Evolutionary conservation across 1,140 invertebrate genomes (phyloP).

Genomic region (Bursaphelenchus mucronatus): DNA sequence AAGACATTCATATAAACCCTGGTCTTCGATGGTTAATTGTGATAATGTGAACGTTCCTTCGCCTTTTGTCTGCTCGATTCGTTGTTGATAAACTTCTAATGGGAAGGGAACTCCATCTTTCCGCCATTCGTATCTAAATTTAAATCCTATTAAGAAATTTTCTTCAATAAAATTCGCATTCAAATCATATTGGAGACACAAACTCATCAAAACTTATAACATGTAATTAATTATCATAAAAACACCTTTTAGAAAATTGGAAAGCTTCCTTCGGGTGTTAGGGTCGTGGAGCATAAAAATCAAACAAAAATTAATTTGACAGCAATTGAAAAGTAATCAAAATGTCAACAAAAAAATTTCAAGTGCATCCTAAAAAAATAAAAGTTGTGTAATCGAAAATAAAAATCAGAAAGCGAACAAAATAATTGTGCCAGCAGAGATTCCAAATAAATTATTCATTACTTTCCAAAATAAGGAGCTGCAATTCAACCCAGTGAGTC

Average conservation of each 20-base stretch:
- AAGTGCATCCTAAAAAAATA: too few species aligned
- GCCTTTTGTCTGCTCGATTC: slow-evolving; percentile 85
- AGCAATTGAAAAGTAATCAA: too few species aligned
- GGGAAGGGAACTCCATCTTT: slow-evolving; percentile 88
- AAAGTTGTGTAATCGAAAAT: too few species aligned
- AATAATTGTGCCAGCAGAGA: too few species aligned
- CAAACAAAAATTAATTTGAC: too few species aligned
- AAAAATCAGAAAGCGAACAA: too few species aligned
- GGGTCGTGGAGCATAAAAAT: slow-evolving; percentile 19
- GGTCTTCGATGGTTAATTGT: slow-evolving; percentile 64
- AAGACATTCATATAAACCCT: slow-evolving; percentile 69
- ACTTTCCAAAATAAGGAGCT: too few species aligned
- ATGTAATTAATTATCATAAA: background rate
- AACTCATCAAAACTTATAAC: background rate
- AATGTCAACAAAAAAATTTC: too few species aligned
- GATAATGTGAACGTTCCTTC: slow-evolving; percentile 77
- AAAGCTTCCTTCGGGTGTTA: slow-evolving; percentile 6
- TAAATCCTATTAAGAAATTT: slow-evolving; percentile 4
- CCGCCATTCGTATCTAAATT: slow-evolving; percentile 80
- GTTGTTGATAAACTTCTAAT: slow-evolving; percentile 82
- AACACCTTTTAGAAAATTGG: background rate
- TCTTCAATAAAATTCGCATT: slow-evolving; percentile 19
- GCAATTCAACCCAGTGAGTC: too few species aligned
- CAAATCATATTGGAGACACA: too few species aligned
- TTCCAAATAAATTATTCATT: too few species aligned